Base-by-base conservation (phyloP, 2,113 vertebrate species). In the Pseudonaja textilis region DNA sequence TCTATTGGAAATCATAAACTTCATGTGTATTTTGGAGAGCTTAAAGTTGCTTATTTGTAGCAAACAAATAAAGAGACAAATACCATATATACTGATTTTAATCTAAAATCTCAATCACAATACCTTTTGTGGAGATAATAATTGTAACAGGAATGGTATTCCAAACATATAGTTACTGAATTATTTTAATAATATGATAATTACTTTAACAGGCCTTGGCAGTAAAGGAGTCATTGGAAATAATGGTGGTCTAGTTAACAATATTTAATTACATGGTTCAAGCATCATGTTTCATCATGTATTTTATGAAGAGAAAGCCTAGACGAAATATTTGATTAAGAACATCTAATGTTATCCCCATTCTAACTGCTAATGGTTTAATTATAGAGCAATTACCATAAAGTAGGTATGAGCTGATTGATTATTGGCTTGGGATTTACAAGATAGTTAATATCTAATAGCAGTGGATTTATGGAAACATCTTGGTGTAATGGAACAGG, bases 191-290 rank as follows among this genome's bases (percentile, higher is more conserved):
- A 90, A 89, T 91, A 91, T 92, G 57, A 52, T 88, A 55, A 54
- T 91, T 88, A 54, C 56, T 91, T 93, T 91, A 93, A 89, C 93
- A 94, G 91, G 91, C 89, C 92, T 91, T 64, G 88, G 90, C 0
- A 0, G 61, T 23, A 94, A 92, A 90, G 93, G 95, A 95, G 5
- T 4, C 59, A 95, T 92, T 93, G 89, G 86, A 95, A 96, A 95
- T 93, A 56, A 90, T 94, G 95, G 55, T 45, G 52, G 39, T 94
- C 47, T 91, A 89, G 55, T n/a, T 89, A 92, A 94, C 29, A 90
- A 54, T 87, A n/a, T 0, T 1, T 55, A 86, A 92, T 94, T 94
- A 93, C 42, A 92, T 90, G 9, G 56, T 64, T 89, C 54, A 93
- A 93, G 47, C 61, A 81, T 59, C 2, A 1, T 45, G 14, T 34